These are phyloP conservation scores for Atta texana DNA, from an alignment of 1,140 invertebrate genomes.

Conservation along the genomic window DNA sequence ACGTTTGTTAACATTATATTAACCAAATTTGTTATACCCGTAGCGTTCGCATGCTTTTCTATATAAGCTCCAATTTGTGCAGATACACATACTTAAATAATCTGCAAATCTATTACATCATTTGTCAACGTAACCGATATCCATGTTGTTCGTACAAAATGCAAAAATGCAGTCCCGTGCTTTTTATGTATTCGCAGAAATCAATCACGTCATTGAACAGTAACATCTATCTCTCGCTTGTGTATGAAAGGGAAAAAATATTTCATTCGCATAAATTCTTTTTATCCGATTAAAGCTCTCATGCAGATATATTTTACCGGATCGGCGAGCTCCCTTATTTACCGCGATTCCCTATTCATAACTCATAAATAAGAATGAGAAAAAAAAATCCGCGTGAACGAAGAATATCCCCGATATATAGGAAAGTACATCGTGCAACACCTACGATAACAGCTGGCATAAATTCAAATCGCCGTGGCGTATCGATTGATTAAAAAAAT, in stretches of 20 bases:
- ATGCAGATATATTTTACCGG: slow-evolving; percentile 12
- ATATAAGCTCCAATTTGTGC: neutral
- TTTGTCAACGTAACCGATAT: neutral
- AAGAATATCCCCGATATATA: neutral
- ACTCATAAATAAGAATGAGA: slow-evolving; percentile 48
- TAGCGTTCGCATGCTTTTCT: neutral
- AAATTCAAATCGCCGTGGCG: slow-evolving; percentile 13
- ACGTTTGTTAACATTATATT: neutral
- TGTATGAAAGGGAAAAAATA: neutral
- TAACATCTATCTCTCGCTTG: neutral
- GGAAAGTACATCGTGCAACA: neutral
- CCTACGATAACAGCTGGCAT: neutral
- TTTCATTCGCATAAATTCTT: slow-evolving; percentile 38
- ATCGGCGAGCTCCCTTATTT: slow-evolving; percentile 22
- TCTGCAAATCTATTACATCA: neutral
- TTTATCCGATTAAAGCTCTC: slow-evolving; percentile 51
- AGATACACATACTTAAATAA: slow-evolving; percentile 4
- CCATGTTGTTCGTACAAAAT: neutral
- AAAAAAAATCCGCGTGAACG: slow-evolving; percentile 9
- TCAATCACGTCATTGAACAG: neutral
- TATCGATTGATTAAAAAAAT: neutral
- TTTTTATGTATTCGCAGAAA: neutral
- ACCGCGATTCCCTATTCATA: slow-evolving; percentile 29
- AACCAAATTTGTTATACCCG: neutral
- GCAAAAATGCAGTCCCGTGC: slow-evolving; percentile 5